Conservation (phyloP, 2,113 vertebrate species). For the Mesembrinibis cayennensis region DNA sequence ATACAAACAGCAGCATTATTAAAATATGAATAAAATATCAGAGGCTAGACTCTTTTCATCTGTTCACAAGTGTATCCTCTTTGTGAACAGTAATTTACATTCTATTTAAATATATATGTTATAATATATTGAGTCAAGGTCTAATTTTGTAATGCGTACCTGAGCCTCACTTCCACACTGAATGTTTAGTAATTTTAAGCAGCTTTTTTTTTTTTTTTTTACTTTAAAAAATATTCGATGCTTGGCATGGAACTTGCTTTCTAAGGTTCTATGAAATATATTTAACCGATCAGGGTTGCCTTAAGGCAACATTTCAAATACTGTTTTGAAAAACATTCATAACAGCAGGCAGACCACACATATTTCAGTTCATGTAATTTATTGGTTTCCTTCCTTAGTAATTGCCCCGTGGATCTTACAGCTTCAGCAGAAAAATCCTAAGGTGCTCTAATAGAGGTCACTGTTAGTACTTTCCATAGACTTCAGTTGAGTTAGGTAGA, state of each 20-base stretch:
- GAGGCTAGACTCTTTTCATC: not conserved
- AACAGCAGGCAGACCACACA: slow-evolving; percentile 32
- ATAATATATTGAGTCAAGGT: not conserved
- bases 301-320: slow-evolving; percentile 34
- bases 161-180: not conserved
- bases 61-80: not conserved
- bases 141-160: not conserved
- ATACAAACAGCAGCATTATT: not conserved
- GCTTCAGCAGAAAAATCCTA: not conserved
- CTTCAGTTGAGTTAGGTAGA: not conserved
- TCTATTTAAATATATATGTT: not conserved
- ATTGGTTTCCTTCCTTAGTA: slow-evolving; percentile 37
- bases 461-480: not conserved
- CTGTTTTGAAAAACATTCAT: slow-evolving; percentile 38
- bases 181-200: not conserved
- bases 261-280: not conserved
- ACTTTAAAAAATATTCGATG: not conserved
- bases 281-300: not conserved
- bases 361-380: slow-evolving; percentile 49
- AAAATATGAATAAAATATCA: slow-evolving; percentile 7
- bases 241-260: not conserved
- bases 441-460: not conserved
- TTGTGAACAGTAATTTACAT: not conserved
- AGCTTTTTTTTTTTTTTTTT: not conserved
- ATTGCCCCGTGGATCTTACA: slow-evolving; percentile 29